A percentile compares a stretch with the other conserved stretches of the same genome.
Conservation (phyloP, 2,888 invertebrate genomes). For the Diarsia mendica region DNA sequence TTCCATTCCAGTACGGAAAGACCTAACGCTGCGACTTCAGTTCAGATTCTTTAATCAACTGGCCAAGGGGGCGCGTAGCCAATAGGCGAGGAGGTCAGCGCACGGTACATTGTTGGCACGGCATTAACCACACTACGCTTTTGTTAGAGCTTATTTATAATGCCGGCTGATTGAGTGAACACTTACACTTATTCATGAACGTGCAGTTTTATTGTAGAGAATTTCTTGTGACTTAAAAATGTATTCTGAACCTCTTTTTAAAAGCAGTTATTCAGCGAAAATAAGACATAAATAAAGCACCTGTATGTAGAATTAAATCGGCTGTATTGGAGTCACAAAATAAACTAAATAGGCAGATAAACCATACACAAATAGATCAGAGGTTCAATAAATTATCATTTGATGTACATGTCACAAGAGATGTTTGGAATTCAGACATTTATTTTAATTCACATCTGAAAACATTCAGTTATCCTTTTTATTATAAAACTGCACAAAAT, state of each 20-base stretch:
- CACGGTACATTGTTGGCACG: constrained; percentile 85
- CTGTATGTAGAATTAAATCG: not conserved
- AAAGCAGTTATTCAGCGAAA: not conserved
- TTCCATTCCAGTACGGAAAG: constrained; percentile 97
- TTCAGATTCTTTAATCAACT: constrained; percentile 98
- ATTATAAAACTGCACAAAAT: constrained; percentile 79
- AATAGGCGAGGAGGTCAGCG: constrained; percentile 91
- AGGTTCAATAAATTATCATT: not conserved
- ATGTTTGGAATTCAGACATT: not conserved
- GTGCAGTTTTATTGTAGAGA: constrained; percentile 82
- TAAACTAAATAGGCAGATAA: not conserved
- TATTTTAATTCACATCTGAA: not conserved
- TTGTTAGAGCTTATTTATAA: constrained; percentile 82
- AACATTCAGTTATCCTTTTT: constrained; percentile 37
- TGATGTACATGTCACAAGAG: constrained; percentile 3
- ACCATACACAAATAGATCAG: not conserved
- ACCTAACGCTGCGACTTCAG: constrained; percentile 98
- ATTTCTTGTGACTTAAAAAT: constrained; percentile 3
- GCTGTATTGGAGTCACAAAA: not conserved
- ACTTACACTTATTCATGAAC: constrained; percentile 76
- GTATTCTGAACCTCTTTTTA: not conserved
- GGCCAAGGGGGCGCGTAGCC: constrained; percentile 96
- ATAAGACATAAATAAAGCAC: not conserved
- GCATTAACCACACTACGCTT: constrained; percentile 87
- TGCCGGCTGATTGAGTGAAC: constrained; percentile 76